phyloP scores from a whole-genome alignment of 2,797 vertebrate genomes.

The Lepus townsendii region DNA sequence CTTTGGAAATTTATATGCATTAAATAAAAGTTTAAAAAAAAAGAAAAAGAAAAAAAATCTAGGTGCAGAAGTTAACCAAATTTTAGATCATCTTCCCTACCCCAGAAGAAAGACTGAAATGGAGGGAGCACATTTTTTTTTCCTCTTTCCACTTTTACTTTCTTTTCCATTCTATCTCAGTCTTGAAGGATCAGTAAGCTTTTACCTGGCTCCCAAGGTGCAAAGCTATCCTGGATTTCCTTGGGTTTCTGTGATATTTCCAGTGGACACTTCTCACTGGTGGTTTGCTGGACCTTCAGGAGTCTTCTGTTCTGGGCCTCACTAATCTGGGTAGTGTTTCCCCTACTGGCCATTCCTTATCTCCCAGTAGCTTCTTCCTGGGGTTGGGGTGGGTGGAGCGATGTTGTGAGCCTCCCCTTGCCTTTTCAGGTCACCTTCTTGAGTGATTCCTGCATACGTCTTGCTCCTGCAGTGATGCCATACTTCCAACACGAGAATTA shows the following conservation, averaged over 20 bases:
- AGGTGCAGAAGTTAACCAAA: neutral
- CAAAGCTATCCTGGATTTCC: neutral
- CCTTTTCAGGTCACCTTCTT: neutral
- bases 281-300: neutral
- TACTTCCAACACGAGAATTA: conserved; percentile 79
- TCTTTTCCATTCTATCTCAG: neutral
- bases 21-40: too few relatives aligned
- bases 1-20: too few relatives aligned
- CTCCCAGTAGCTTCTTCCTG: neutral
- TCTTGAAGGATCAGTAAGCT: neutral
- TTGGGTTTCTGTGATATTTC: neutral
- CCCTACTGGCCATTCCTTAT: neutral
- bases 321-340: neutral
- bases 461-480: neutral
- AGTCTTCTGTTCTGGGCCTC: neutral
- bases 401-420: neutral
- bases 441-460: neutral
- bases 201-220: neutral
- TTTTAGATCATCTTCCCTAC: neutral
- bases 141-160: neutral
- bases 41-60: too few relatives aligned
- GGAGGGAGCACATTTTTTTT: too few relatives aligned
- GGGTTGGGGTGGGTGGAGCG: neutral
- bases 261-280: neutral
- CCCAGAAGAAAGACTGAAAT: neutral